Base-by-base conservation (phyloP, 2,797 vertebrate genomes). In the Hypotaenidia philippensis region DNA sequence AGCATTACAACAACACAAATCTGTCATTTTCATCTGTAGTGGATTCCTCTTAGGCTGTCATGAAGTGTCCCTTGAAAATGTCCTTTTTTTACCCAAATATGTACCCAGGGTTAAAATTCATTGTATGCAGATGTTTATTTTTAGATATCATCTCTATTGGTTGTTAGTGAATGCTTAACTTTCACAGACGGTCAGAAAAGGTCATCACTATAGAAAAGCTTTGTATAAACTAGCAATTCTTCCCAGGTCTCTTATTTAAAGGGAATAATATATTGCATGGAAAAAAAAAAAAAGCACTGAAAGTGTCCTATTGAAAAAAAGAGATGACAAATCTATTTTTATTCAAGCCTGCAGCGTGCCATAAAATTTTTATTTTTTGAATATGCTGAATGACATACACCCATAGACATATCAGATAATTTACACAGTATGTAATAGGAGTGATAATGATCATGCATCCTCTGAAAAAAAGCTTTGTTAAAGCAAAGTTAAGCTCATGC, bases 41-140 rank as follows among this genome's bases (percentile, higher is more conserved):
- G 44, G 81, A 90, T 95, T 94, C 82, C 78, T 93, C 82, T 92
- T 83, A 40, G 26, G 49, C 65, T 93, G 41, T n/a, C 52, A 29
- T 75, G n/a, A 60, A 69, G 55, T 38, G 50, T 94, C 29, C 44
- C 79, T 95, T 94, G 83, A 96, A 93, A 89, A 82, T 26, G 53
- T 50, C 69, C 82, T 68, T 77, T 91, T 82, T 88, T 89, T 59
- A 36, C 40, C 50, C 45, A 71, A 44, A 55, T 49, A 31, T 34
- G 2, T 89, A 87, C 27, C 61, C 38, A 66, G 93, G 63, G 87
- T 96, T 93, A 96, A 79, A 97, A 92, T 75, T 94, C 91, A 96
- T 93, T 77, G 10, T 69, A 93, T 81, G 79, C 55, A 95, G 86
- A 74, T 95, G 60, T 96, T 96, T 97, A 93, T 96, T 97, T 97